Evolutionary conservation across 2,113 vertebrate species (phyloP), one percentile per base, ranked within the genome.

Genomic region (Mesoclemmys tuberculata): DNA sequence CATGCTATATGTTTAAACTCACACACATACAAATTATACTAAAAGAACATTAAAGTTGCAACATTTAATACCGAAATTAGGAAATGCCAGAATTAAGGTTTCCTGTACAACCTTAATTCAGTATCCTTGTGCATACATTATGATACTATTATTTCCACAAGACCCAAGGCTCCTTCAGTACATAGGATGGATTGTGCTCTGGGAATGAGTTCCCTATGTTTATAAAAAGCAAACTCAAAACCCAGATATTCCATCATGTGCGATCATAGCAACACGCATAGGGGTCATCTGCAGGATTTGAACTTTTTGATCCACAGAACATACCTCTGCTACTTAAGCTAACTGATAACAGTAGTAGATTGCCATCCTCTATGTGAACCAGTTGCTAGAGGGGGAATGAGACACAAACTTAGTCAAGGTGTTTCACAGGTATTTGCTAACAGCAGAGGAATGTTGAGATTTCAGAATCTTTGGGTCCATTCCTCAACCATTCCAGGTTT

Each of bases 231-330:
- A 35, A 68, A 51, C 52, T 19, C 22, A 44, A 75, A 75, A 41
- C 21, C 10, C 71, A 38, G 21, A 74, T 58, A 87, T 14, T 22
- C 11, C 61, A 14, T n/a, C 49, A 38, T 0, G 0, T 56, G 35
- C 54, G 21, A 64, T 82, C 64, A 68, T 64, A 49, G 29, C 6
- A 18, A 11, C 12, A 77, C 2, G n/a, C 71, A 75, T 29, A 80
- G 13, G 4, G 13, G n/a, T 54, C 83, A 41, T 26, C 22, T 41
- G 71, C 22, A 71, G 31, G 21, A 8, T 49, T 55, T 19, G 31
- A 90, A 55, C 10, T 22, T 82, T 31, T 14, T 44, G 80, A 75
- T 61, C 48, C 38, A 82, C 31, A 68, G 55, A 24, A 58, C 35
- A 56, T 27, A 82, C 44, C 18, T 90, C 18, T 51, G 55, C 68